Evolutionary conservation across 2,888 invertebrate genomes (phyloP), one percentile per base, ranked within the genome.

Genomic region (Oxycera nigricornis): DNA sequence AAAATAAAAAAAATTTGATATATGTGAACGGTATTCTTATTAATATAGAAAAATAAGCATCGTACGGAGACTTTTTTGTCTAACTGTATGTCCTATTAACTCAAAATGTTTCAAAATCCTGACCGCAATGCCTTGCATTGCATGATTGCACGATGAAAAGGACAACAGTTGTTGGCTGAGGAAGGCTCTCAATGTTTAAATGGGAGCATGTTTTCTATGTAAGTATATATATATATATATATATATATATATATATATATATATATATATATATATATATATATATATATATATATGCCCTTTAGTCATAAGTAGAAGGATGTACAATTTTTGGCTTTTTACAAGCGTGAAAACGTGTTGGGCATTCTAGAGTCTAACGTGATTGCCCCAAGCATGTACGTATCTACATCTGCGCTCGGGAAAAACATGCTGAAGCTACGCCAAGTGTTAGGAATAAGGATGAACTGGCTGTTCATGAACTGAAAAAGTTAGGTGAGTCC

Each of bases 251-350:
- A 35, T 35, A 35, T 35, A 35, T 35, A 35, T 35, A 35, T 11
- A 35, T 35, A 35, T 35, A 35, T 35, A 35, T 35, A 35, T 35
- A 11, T 11, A 35, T 35, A 35, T 35, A 35, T 35, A 35, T 35
- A 35, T 35, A 35, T 35, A 35, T n/a, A n/a, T 35, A 7, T 6
- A 35, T 11, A 35, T 35, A 35, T 35, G 22, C 52, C 70, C 35
- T 17, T 31, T 55, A 55, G 70, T 52, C 52, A 70, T 70, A 52
- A 70, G 52, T 70, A 70, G 70, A 52, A 55, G 52, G 70, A 70
- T 70, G 70, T 70, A 20, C 70, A 70, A n/a, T 70, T 70, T 65
- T 65, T 41, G 65, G 65, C 41, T 65, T 39, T 65, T 39, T 24
- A 39, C 39, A 41, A 65, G 65, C 30, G 65, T 41, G 41, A 39